A percentile compares a stretch with the other conserved stretches of the same genome.
Conservation (phyloP, 2,888 invertebrate genomes). For the Lepidocyrtoides sp. region DNA sequence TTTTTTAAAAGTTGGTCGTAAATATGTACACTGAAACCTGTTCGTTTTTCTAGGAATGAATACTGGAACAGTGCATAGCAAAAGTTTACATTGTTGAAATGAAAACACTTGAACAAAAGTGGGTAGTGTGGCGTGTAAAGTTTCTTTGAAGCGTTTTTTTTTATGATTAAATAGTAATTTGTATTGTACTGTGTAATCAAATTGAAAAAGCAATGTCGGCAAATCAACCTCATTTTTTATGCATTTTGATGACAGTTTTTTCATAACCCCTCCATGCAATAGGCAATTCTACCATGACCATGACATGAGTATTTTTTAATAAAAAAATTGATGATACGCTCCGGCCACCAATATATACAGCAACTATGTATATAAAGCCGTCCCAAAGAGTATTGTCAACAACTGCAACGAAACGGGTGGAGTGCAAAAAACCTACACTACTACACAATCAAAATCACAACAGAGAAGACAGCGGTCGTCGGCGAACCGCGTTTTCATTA, state of each 20-base stretch:
- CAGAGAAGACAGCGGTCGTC: neutral
- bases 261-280: no score
- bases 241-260: neutral
- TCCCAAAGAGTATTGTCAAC: neutral
- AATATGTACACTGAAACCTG: neutral
- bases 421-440: neutral
- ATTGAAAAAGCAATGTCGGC: neutral
- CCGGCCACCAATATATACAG: no score
- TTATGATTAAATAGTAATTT: neutral
- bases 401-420: neutral
- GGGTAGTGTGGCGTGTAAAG: neutral
- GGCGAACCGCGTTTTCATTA: slow-evolving; percentile 16
- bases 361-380: no score
- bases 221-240: neutral
- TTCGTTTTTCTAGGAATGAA: neutral
- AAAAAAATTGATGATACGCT: neutral
- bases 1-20: neutral
- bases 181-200: neutral
- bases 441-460: neutral
- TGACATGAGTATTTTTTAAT: neutral
- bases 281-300: neutral
- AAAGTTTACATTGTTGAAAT: neutral
- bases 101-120: no score
- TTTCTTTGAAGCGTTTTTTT: neutral
- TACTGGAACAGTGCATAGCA: neutral